Percentiles rank a stretch among this genome's conserved stretches.
Conservation (phyloP, 1,140 invertebrate species). For the Brachionus paranguensis region DNA sequence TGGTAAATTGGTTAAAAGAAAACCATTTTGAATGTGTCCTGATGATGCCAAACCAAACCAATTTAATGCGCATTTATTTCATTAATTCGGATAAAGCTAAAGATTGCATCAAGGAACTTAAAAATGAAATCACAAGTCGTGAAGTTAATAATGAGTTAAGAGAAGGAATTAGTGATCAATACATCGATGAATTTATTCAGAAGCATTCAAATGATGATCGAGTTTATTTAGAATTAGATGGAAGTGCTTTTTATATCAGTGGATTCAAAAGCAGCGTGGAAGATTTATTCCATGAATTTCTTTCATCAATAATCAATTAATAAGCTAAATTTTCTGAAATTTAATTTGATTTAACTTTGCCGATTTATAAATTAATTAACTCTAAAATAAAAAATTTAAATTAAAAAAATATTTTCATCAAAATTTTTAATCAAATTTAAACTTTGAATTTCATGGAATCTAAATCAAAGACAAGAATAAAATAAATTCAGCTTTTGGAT, state of each 20-base stretch:
- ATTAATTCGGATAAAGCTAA: background rate
- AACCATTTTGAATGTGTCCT: background rate
- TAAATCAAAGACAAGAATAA: too few relatives aligned
- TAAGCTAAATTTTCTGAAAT: background rate
- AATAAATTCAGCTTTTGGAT: too few relatives aligned
- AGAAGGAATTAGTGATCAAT: background rate
- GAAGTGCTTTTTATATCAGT: background rate
- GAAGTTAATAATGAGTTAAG: background rate
- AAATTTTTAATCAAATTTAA: background rate
- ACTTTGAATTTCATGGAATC: too few relatives aligned
- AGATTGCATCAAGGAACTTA: background rate
- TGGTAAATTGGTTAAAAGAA: conserved; percentile 22
- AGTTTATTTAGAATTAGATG: background rate
- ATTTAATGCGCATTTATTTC: background rate
- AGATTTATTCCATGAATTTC: background rate
- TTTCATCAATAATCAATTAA: background rate
- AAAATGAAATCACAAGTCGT: background rate
- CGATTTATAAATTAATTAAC: background rate
- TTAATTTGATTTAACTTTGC: background rate
- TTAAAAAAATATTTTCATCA: background rate
- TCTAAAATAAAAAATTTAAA: background rate
- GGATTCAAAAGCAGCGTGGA: background rate
- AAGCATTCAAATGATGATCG: background rate
- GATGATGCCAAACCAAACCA: background rate
- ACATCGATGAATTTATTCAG: background rate